These are phyloP conservation scores for Alces alces DNA, from an alignment of 2,113 vertebrate species.

Conservation along the genomic window DNA sequence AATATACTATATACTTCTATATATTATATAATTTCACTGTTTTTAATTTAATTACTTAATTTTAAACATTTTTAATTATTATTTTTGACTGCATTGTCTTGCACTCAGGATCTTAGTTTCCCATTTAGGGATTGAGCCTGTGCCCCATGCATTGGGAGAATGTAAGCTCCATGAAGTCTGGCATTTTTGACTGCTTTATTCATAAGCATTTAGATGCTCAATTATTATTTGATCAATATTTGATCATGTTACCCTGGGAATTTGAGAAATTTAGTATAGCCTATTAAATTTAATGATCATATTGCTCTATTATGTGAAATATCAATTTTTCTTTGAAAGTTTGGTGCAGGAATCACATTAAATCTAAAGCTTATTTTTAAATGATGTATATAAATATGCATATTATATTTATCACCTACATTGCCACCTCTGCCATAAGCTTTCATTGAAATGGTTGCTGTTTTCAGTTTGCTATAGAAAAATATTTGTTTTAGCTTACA, in stretches of 20 bases:
- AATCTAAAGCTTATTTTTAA: background rate
- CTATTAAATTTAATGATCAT: background rate
- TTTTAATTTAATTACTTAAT: background rate
- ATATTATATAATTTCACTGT: background rate
- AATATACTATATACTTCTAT: background rate
- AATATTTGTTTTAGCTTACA: background rate
- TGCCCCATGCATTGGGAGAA: background rate
- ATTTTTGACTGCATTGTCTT: background rate
- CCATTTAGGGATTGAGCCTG: background rate
- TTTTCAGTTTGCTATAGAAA: conserved; percentile 16
- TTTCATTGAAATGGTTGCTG: background rate
- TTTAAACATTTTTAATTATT: background rate
- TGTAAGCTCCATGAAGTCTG: background rate
- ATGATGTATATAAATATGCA: background rate
- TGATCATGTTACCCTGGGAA: background rate
- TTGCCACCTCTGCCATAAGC: background rate
- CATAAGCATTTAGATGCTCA: background rate
- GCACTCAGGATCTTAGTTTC: background rate
- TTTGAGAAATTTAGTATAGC: background rate
- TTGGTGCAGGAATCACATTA: background rate
- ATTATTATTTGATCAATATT: background rate
- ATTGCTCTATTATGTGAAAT: background rate
- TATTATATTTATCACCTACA: background rate
- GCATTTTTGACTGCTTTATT: background rate
- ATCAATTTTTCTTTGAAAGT: background rate